Percentiles rank a stretch among this genome's conserved stretches.
Evolutionary conservation across 2,113 vertebrate genomes (phyloP).

Genomic region (Fulica atra): DNA sequence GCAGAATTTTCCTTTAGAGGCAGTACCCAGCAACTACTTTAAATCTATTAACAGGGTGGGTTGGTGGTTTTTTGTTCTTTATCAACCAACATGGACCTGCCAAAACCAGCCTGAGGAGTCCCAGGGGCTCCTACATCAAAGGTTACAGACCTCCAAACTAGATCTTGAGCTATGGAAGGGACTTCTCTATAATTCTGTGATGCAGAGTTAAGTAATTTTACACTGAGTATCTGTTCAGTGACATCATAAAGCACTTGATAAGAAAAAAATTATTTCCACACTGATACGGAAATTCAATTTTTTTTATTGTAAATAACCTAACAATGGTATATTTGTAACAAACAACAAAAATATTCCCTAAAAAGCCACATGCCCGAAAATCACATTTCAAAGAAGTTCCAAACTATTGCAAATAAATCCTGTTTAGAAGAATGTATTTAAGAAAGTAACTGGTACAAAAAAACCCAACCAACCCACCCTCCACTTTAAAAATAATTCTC

Average conservation of each 20-base stretch:
- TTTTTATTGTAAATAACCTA: not conserved
- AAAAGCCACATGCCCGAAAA: not conserved
- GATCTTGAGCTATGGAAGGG: not conserved
- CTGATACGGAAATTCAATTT: fast-evolving
- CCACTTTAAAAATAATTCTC: not conserved
- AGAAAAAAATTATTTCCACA: not conserved
- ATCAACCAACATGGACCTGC: not conserved
- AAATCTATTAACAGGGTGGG: not conserved
- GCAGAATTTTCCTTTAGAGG: not conserved
- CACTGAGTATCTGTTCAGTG: fast-evolving
- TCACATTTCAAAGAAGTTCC: not conserved
- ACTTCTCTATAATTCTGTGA: not conserved
- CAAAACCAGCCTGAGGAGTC: not conserved
- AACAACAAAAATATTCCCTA: not conserved
- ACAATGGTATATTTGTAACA: not conserved
- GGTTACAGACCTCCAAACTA: not conserved
- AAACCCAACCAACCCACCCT: no score
- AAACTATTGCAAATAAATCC: not conserved
- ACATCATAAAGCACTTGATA: not conserved
- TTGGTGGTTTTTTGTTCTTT: not conserved
- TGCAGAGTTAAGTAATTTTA: not conserved
- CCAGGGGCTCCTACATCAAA: not conserved
- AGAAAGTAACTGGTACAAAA: not conserved
- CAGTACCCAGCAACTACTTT: not conserved
- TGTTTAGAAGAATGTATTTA: not conserved